Evolutionary conservation across 1,140 invertebrate species (phyloP), one percentile per base, ranked within the genome.

Genomic region (Babylonia areolata): DNA sequence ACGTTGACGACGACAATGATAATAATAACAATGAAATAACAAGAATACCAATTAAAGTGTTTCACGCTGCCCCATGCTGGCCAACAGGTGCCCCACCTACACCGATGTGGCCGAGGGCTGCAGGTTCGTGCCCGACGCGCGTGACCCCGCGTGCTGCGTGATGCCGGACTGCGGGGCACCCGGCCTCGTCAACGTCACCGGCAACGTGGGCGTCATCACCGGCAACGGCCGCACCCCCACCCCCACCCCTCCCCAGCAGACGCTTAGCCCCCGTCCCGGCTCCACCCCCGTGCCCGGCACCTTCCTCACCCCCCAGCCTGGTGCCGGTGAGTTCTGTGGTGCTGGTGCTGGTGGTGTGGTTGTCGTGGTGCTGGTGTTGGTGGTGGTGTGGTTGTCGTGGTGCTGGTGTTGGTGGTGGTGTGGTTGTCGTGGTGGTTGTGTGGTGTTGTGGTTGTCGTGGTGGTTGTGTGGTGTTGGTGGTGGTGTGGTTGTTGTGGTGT

Each of bases 91-190:
- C 86, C 87, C 89, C 31, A 87, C 51, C 46, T 91, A 90, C 79
- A 42, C 80, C 17, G 85, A 85, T 46, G 54, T 88, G 54, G 42
- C 88, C 11, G 83, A 81, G 9, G 88, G 87, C 85, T 84, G 81
- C 51, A 84, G 87, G 23, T 87, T 91, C 89, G 91, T 91, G 42
- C 89, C 91, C 31, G 90, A 92, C 85, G 85, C 87, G 40, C 87
- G 84, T 64, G 91, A 92, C 78, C 91, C 91, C 17, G 69, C 58
- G 37, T 92, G 91, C 84, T 92, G 91, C 81, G 81, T 81, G 81
- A 81, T 88, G 28, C 91, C 91, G n/a, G 82, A 89, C n/a, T 92
- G 91, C 83, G 69, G 86, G 80, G 15, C 78, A 75, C 20, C 86
- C 78, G n/a, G n/a, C 23, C 83, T 78, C 2, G 37, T 84, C 20